Base-by-base conservation (phyloP, 2,797 vertebrate genomes). In the Phataginus tricuspis region DNA sequence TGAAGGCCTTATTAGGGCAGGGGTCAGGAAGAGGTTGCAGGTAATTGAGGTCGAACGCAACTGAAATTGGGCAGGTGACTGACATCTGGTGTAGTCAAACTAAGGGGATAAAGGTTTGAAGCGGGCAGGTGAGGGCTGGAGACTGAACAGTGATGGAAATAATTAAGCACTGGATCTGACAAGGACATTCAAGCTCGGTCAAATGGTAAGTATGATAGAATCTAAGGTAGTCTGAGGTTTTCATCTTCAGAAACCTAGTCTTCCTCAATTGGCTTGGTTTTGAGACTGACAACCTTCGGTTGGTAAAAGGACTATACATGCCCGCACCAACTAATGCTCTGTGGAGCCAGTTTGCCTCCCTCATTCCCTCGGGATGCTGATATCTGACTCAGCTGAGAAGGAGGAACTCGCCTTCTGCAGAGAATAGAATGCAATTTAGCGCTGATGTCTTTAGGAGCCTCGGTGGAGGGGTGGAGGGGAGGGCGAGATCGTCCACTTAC, bases 11-110 rank as follows among this genome's bases (percentile, higher is more conserved):
- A 85, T 94, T 84, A 95, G 77, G 83, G 77, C 64, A 95, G 55
- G n/a, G 68, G 84, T 95, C 95, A 91, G 85, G 79, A 92, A 79
- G 49, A 96, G 45, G 79, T 59, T 55, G 63, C 92, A 92, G 59
- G 75, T 77, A 85, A 96, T 86, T 84, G 92, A 96, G 87, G 75
- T 92, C 86, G 80, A 69, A 87, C 18, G 27, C 86, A 57, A 19
- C 86, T 16, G 66, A 61, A 89, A 45, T 92, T 27, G 0, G 39
- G 68, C 64, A 86, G 89, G 77, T 94, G 86, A 90, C 89, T 63
- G 77, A 88, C 86, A 72, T 68, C 3, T 0, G 16, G 66, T 55
- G 39, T 23, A 80, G 89, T 79, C 91, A 96, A 37, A 85, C 66
- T 34, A 66, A 87, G 53, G 15, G 34, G 61, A 90, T 72, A 55